A percentile compares a stretch with the other conserved stretches of the same genome.
These are phyloP conservation scores for Sapajus apella DNA, from an alignment of 2,113 vertebrate species.

Conservation along the genomic window DNA sequence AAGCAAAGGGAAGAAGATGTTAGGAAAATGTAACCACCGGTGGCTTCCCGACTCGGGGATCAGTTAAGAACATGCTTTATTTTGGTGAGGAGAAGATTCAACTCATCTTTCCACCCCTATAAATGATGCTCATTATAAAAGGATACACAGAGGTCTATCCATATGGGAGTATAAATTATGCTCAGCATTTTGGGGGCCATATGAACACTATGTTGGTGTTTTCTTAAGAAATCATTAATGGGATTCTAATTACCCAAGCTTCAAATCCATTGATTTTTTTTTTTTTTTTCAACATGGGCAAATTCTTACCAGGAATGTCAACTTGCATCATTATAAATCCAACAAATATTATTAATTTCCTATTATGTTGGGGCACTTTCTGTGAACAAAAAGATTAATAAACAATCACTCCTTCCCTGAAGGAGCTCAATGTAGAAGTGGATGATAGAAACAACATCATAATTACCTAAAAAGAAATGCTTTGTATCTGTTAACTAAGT, in stretches of 20 bases:
- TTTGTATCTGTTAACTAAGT: not conserved
- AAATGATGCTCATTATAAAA: not conserved
- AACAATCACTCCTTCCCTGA: not conserved
- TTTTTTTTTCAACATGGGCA: not conserved
- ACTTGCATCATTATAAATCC: not conserved
- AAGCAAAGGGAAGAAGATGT: not conserved
- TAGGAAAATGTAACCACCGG: not conserved
- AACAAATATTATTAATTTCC: not conserved
- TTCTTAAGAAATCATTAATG: not conserved
- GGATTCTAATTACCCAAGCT: not conserved
- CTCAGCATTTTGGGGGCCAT: not conserved
- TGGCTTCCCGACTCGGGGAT: not conserved
- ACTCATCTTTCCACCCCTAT: not conserved
- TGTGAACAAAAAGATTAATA: not conserved
- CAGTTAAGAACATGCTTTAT: not conserved
- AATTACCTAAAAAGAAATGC: not conserved
- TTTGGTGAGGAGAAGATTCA: not conserved
- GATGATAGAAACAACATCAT: not conserved
- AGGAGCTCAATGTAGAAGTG: not conserved
- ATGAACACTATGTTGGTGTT: not conserved
- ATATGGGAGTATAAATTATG: not conserved
- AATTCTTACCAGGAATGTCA: constrained; percentile 20
- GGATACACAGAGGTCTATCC: not conserved
- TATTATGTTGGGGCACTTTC: not conserved
- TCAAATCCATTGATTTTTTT: not conserved